phyloP scores from a whole-genome alignment of 2,888 invertebrate genomes.

The Empis livida region DNA sequence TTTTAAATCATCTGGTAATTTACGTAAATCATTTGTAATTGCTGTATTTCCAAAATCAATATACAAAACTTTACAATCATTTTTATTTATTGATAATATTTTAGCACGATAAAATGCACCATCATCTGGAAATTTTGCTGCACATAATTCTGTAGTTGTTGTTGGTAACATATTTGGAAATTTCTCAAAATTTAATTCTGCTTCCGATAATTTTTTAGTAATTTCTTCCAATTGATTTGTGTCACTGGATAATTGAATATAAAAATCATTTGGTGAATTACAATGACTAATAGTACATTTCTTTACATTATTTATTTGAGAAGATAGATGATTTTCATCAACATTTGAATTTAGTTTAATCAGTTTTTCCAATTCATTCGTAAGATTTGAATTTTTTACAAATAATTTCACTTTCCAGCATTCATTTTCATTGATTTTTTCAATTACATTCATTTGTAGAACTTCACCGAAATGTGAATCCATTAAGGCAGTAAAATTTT shows the following conservation, averaged over 20 bases:
- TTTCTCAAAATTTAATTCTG: not conserved
- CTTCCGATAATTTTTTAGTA: not conserved
- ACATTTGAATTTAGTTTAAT: constrained; percentile 16
- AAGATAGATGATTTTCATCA: constrained; percentile 16
- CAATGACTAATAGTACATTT: constrained; percentile 54
- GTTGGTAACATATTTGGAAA: not conserved
- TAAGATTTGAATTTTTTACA: constrained; percentile 42
- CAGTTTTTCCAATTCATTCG: constrained; percentile 30
- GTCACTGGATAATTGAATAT: constrained; percentile 48
- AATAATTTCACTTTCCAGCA: constrained; percentile 46
- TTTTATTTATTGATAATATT: constrained; percentile 33
- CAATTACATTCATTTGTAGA: constrained; percentile 49
- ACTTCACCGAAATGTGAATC: constrained; percentile 42
- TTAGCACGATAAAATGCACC: constrained; percentile 82
- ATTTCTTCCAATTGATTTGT: constrained; percentile 9
- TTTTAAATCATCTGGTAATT: constrained; percentile 45
- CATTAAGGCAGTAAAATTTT: constrained; percentile 32
- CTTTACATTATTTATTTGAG: constrained; percentile 36
- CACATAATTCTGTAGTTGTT: constrained; percentile 38
- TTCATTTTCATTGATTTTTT: constrained; percentile 36
- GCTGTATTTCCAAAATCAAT: constrained; percentile 48
- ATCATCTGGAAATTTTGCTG: constrained; percentile 70
- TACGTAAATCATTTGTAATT: constrained; percentile 42
- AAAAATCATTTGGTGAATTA: constrained; percentile 58
- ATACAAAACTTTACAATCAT: constrained; percentile 34